phyloP scores from a whole-genome alignment of 2,113 vertebrate species.

The Myocastor coypus region DNA sequence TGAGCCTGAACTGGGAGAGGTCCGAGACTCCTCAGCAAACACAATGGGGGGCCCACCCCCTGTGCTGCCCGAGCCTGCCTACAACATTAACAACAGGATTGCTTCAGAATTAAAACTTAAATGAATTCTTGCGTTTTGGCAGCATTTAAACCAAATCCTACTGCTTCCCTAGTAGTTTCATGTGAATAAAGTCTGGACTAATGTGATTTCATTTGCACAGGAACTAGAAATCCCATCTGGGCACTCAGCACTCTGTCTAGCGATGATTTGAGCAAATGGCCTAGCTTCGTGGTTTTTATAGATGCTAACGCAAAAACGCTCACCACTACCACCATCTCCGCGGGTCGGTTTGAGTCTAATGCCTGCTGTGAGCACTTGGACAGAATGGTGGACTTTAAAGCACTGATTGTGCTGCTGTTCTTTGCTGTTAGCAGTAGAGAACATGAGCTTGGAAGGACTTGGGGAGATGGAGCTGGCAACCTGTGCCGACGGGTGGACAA shows the following conservation, averaged over 20 bases:
- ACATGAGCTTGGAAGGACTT: not conserved
- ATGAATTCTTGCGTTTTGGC: slow-evolving; percentile 87
- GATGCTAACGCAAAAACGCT: slow-evolving; percentile 59
- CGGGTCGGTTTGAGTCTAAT: not conserved
- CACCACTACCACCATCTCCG: slow-evolving; percentile 30
- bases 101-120: slow-evolving; percentile 93
- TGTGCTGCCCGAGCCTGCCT: slow-evolving; percentile 86
- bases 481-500: not conserved
- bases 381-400: not conserved
- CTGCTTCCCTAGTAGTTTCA: slow-evolving; percentile 80
- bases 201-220: slow-evolving; percentile 80
- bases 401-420: slow-evolving; percentile 28
- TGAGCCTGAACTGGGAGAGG: slow-evolving; percentile 91
- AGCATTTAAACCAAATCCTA: slow-evolving; percentile 80
- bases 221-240: slow-evolving; percentile 78
- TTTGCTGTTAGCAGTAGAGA: slow-evolving; percentile 6
- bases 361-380: slow-evolving; percentile 12
- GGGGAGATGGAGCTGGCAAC: not conserved
- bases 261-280: slow-evolving; percentile 71
- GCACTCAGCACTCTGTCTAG: slow-evolving; percentile 77
- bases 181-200: slow-evolving; percentile 77
- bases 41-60: slow-evolving; percentile 75
- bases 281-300: slow-evolving; percentile 73
- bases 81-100: slow-evolving; percentile 92
- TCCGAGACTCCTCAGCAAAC: slow-evolving; percentile 81